phyloP scores from a whole-genome alignment of 37 sponge, comb jelly and placozoan species.

The Spongia lamella region DNA sequence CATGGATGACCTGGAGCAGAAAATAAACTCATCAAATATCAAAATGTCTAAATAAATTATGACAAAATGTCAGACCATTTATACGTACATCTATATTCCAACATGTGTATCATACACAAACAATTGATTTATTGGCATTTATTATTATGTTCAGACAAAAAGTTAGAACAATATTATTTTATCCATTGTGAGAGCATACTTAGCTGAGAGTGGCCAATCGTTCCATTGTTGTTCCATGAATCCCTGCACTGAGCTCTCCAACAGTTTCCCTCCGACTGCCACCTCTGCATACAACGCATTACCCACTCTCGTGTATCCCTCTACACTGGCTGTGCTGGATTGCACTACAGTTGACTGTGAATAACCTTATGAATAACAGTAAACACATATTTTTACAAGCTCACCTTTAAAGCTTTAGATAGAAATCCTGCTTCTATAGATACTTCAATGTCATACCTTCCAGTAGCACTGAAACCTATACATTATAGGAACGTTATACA shows the following conservation, averaged over 20 bases:
- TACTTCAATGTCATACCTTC: constrained; percentile 41
- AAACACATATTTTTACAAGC: too few species aligned
- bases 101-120: neutral
- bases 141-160: too few species aligned
- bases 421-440: constrained; percentile 36
- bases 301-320: constrained; percentile 50
- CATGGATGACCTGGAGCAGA: constrained; percentile 56
- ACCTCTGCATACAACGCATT: constrained; percentile 45
- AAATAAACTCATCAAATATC: neutral
- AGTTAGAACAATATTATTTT: too few species aligned
- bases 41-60: neutral
- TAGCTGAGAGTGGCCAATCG: constrained; percentile 65
- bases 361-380: constrained; percentile 10
- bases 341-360: neutral
- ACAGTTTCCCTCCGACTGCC: constrained; percentile 33
- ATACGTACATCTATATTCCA: neutral
- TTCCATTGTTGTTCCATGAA: constrained; percentile 37
- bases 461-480: constrained; percentile 52
- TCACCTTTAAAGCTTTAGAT: constrained; percentile 26
- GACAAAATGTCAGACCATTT: neutral
- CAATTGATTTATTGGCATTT: too few species aligned
- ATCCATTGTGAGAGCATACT: constrained; percentile 33
- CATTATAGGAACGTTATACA: neutral
- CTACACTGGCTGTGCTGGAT: constrained; percentile 8
- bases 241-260: constrained; percentile 44